A percentile compares a stretch with the other conserved stretches of the same genome.
Evolutionary conservation across 2,113 vertebrate species (phyloP).

Genomic region (Rana temporaria): DNA sequence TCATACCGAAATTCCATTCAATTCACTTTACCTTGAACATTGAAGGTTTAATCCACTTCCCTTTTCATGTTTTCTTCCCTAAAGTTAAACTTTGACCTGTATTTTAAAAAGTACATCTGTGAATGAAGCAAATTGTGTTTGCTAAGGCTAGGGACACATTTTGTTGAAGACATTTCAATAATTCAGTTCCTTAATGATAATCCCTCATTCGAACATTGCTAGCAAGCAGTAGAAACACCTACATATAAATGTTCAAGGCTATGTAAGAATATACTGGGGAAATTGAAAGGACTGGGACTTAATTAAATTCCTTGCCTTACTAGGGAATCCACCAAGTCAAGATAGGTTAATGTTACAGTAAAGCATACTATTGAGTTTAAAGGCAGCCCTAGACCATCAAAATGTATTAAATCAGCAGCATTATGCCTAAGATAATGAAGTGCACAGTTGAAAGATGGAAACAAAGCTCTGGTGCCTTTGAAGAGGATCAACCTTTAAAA

Average conservation of each 20-base stretch:
- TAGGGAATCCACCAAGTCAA: slow-evolving; percentile 24
- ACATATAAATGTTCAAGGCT: slow-evolving; percentile 26
- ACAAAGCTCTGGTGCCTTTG: not conserved
- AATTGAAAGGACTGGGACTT: slow-evolving; percentile 26
- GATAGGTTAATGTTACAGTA: slow-evolving; percentile 28
- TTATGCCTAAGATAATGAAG: slow-evolving; percentile 10
- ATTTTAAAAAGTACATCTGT: not conserved
- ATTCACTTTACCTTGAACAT: slow-evolving; percentile 6
- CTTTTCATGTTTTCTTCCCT: slow-evolving; percentile 4
- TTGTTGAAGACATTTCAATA: slow-evolving; percentile 23
- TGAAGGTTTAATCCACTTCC: slow-evolving; percentile 20
- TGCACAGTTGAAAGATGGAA: slow-evolving; percentile 22
- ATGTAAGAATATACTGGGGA: slow-evolving; percentile 5
- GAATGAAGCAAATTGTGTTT: not conserved
- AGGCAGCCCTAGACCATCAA: slow-evolving; percentile 4
- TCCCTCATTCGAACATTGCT: slow-evolving; percentile 21
- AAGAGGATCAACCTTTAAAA: not conserved
- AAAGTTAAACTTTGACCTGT: slow-evolving; percentile 8
- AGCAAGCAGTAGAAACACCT: not conserved
- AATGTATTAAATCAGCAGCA: slow-evolving; percentile 16
- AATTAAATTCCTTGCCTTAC: slow-evolving; percentile 21
- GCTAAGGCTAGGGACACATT: not conserved
- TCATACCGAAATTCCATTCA: not conserved
- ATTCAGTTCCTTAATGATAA: slow-evolving; percentile 13
- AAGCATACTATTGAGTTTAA: slow-evolving; percentile 16